These are phyloP conservation scores for Arge pagana DNA, from an alignment of 2,888 invertebrate species.

Conservation along the genomic window DNA sequence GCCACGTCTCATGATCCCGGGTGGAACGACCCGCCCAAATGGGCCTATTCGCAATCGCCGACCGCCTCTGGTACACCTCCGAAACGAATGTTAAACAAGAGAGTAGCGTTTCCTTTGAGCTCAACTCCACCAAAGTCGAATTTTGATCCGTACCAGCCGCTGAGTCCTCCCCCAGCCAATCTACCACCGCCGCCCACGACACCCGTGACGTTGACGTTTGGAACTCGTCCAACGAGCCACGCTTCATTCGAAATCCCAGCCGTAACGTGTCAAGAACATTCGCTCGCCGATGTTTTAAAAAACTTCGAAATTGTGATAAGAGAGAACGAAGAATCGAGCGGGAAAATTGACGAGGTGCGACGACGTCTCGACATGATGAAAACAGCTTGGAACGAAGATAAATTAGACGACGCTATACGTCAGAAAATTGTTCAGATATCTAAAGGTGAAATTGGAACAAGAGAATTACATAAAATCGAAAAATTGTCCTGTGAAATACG, in stretches of 20 bases:
- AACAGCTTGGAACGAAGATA: conserved; percentile 64
- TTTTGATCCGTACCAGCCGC: conserved; percentile 15
- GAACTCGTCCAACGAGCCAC: conserved; percentile 14
- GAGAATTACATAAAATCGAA: background rate
- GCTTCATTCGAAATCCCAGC: no score
- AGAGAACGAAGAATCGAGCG: conserved; percentile 31
- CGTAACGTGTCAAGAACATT: conserved; percentile 32
- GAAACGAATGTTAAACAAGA: conserved; percentile 50
- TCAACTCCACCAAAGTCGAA: conserved; percentile 29
- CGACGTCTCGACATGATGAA: conserved; percentile 64
- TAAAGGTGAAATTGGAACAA: no score
- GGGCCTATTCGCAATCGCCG: conserved; percentile 39
- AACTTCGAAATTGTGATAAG: conserved; percentile 40
- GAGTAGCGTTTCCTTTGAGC: conserved; percentile 51
- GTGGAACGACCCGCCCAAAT: conserved; percentile 55
- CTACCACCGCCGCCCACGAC: conserved; percentile 38
- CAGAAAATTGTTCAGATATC: conserved; percentile 61
- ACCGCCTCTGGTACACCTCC: conserved; percentile 34
- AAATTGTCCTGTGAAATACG: conserved; percentile 8
- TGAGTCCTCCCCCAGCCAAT: conserved; percentile 25
- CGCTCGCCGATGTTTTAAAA: conserved; percentile 36
- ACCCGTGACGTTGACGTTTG: conserved; percentile 32
- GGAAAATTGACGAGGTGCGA: conserved; percentile 59
- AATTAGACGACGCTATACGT: conserved; percentile 61
- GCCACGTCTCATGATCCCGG: conserved; percentile 49